A percentile compares a stretch with the other conserved stretches of the same genome.
phyloP scores from a whole-genome alignment of 2,113 vertebrate species.

The Echinops telfairi region DNA sequence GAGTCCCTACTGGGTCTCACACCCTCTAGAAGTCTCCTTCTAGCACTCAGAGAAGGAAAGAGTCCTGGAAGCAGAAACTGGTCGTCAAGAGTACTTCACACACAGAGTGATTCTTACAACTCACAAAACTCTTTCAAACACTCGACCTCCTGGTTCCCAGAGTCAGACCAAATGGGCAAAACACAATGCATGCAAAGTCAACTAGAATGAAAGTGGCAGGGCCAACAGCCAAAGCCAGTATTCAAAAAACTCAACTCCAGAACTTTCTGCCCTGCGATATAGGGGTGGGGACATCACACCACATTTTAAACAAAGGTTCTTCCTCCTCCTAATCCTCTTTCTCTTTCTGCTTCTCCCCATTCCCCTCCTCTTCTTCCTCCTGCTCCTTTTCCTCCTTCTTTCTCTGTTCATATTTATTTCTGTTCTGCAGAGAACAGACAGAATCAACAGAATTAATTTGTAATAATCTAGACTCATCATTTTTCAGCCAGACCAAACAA shows the following conservation, averaged over 20 bases:
- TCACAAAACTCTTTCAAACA: background rate
- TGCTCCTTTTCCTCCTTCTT: too few relatives aligned
- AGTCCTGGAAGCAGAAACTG: background rate
- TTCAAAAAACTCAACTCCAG: background rate
- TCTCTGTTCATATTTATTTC: too few relatives aligned
- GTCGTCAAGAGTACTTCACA: accelerated
- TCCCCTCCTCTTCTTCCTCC: too few relatives aligned
- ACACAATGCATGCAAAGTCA: background rate
- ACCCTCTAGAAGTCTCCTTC: background rate
- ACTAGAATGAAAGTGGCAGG: background rate
- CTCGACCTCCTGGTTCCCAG: too few relatives aligned
- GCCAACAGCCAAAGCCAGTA: too few relatives aligned
- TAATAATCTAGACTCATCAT: background rate
- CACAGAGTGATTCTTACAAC: accelerated
- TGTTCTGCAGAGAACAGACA: too few relatives aligned
- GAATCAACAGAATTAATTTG: too few relatives aligned
- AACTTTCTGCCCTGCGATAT: background rate
- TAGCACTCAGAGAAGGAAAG: background rate
- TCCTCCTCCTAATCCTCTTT: background rate
- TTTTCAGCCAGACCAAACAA: background rate
- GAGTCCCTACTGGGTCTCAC: background rate
- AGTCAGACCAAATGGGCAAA: too few relatives aligned
- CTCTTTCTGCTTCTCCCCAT: too few relatives aligned
- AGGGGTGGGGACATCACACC: background rate
- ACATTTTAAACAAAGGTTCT: background rate